Conservation (phyloP, 1,140 invertebrate species). For the Conus betulinus region DNA sequence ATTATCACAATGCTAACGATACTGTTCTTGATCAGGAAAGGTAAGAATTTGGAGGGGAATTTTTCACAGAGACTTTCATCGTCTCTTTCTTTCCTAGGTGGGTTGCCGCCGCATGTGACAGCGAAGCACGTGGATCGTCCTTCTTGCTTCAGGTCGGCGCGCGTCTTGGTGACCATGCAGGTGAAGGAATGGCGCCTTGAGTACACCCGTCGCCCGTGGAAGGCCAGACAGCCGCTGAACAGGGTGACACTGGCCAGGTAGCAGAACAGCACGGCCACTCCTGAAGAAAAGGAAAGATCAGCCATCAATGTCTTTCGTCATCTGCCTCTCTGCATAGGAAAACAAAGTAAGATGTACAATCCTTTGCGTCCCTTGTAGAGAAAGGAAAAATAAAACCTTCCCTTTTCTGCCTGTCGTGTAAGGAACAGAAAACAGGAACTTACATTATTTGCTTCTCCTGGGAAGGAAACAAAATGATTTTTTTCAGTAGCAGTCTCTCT, state of each 20-base stretch:
- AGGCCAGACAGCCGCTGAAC: slow-evolving; percentile 92
- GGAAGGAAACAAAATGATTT: too few species aligned
- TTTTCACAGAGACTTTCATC: slow-evolving; percentile 43
- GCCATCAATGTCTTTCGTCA: too few species aligned
- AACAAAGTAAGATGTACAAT: too few species aligned
- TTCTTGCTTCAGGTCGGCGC: slow-evolving; percentile 33
- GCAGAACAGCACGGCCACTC: slow-evolving; percentile 92
- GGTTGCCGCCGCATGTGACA: slow-evolving; percentile 25
- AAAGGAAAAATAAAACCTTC: too few species aligned
- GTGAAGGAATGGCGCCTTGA: slow-evolving; percentile 53
- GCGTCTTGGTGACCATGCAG: slow-evolving; percentile 20
- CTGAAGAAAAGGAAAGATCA: slow-evolving; percentile 74
- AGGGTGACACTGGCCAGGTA: slow-evolving; percentile 97
- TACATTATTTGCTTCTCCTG: too few species aligned
- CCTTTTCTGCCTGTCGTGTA: too few species aligned
- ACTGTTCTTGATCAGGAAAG: slow-evolving; percentile 77
- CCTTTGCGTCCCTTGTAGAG: too few species aligned
- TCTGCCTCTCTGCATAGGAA: too few species aligned
- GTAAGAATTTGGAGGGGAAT: slow-evolving; percentile 35
- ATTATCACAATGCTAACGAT: slow-evolving; percentile 81
- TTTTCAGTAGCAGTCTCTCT: too few species aligned
- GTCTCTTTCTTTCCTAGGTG: background rate
- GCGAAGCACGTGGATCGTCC: slow-evolving; percentile 1
- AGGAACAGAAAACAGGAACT: too few species aligned
- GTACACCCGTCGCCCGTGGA: slow-evolving; percentile 90